phyloP scores from a whole-genome alignment of 1,140 invertebrate genomes.

The Lasioglossum albipes region DNA sequence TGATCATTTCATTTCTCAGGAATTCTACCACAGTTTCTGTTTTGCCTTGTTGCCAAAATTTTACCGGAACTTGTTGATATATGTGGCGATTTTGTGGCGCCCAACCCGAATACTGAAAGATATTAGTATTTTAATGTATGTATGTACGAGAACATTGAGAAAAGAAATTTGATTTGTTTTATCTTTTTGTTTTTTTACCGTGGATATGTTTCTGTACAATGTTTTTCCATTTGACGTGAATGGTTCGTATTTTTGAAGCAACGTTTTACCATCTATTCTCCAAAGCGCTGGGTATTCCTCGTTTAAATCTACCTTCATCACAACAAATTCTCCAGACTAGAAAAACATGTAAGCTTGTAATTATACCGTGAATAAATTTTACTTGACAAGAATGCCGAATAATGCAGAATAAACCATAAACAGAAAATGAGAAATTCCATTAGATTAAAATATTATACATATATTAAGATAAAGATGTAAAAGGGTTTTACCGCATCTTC shows the following conservation, averaged over 20 bases:
- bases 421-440: constrained; percentile 8
- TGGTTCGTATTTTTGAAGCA: constrained; percentile 92
- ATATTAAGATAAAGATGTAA: constrained; percentile 11
- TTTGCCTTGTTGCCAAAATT: constrained; percentile 86
- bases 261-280: constrained; percentile 92
- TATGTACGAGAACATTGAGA: constrained; percentile 20
- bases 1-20: constrained; percentile 85
- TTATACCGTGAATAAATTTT: constrained; percentile 10
- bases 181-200: constrained; percentile 82
- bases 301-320: constrained; percentile 87
- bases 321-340: constrained; percentile 91
- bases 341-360: constrained; percentile 61
- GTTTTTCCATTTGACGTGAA: constrained; percentile 90
- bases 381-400: not conserved
- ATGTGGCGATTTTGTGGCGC: constrained; percentile 88
- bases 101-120: constrained; percentile 87
- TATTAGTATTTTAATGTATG: constrained; percentile 17
- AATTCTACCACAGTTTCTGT: constrained; percentile 90
- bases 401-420: not conserved
- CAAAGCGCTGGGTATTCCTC: constrained; percentile 90
- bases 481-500: constrained; percentile 68
- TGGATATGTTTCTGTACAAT: constrained; percentile 92
- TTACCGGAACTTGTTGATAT: constrained; percentile 88
- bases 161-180: constrained; percentile 48
- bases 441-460: not conserved